Conservation (phyloP, 2,888 invertebrate species). For the Cryptus armator region DNA sequence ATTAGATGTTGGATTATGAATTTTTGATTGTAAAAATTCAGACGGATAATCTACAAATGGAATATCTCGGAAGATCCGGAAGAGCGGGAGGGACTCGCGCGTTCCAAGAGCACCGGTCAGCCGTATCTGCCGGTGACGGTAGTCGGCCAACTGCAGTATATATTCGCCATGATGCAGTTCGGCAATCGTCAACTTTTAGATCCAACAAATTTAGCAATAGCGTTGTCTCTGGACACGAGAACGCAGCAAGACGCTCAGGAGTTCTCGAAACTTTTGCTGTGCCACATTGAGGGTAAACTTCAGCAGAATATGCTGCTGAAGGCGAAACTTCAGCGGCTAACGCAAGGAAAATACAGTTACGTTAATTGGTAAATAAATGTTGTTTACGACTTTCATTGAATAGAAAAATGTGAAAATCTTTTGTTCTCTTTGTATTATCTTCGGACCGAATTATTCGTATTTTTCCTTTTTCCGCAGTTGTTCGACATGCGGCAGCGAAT, state of each 20-base stretch:
- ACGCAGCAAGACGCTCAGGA: constrained; percentile 89
- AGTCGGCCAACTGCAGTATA: constrained; percentile 87
- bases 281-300: constrained; percentile 86
- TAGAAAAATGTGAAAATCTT: too few relatives aligned
- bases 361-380: constrained; percentile 66
- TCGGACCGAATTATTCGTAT: not conserved
- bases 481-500: constrained; percentile 86
- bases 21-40: constrained; percentile 64
- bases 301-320: constrained; percentile 80
- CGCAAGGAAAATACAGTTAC: constrained; percentile 83
- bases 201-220: constrained; percentile 87
- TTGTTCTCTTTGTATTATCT: not conserved
- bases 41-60: constrained; percentile 87
- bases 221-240: constrained; percentile 87
- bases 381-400: not conserved
- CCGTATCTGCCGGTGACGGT: constrained; percentile 84
- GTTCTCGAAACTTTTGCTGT: constrained; percentile 88
- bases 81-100: constrained; percentile 76
- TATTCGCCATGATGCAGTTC: constrained; percentile 88
- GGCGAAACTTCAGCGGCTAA: constrained; percentile 80
- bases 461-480: constrained; percentile 81
- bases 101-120: constrained; percentile 73
- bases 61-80: constrained; percentile 85
- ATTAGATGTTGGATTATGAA: too few relatives aligned
- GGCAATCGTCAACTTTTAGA: constrained; percentile 86